A percentile compares a stretch with the other conserved stretches of the same genome.
Conservation (phyloP, 2,888 invertebrate species). For the Syrphus vitripennis region DNA sequence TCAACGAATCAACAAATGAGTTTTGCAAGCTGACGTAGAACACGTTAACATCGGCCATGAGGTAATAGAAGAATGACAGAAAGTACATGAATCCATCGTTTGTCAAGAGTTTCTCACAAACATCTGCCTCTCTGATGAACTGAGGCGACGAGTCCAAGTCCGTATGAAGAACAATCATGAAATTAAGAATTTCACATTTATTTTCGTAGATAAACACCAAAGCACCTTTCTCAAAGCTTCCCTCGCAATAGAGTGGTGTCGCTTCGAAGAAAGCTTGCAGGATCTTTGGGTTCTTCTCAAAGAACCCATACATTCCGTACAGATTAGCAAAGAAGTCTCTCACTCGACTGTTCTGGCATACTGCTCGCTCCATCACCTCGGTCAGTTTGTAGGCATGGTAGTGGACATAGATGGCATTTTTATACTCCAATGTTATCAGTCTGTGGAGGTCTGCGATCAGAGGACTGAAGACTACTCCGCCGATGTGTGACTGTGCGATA, state of each 20-base stretch:
- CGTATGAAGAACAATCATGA: constrained; percentile 55
- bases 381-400: constrained; percentile 57
- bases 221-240: constrained; percentile 54
- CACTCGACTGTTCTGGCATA: constrained; percentile 56
- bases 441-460: constrained; percentile 47
- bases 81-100: constrained; percentile 54
- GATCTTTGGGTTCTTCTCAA: constrained; percentile 35
- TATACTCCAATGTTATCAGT: constrained; percentile 44
- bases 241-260: constrained; percentile 45
- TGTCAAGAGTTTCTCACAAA: constrained; percentile 46
- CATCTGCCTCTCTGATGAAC: constrained; percentile 45
- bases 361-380: constrained; percentile 51
- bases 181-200: constrained; percentile 47
- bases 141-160: constrained; percentile 49
- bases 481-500: constrained; percentile 58
- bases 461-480: constrained; percentile 46
- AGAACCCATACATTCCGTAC: constrained; percentile 51
- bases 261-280: constrained; percentile 46
- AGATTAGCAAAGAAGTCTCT: constrained; percentile 58
- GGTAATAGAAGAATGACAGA: constrained; percentile 56
- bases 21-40: constrained; percentile 61
- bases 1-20: constrained; percentile 55
- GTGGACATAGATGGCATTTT: constrained; percentile 59
- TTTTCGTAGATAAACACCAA: constrained; percentile 56
- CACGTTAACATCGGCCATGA: constrained; percentile 61